A percentile compares a stretch with the other conserved stretches of the same genome.
Evolutionary conservation across 2,113 vertebrate genomes (phyloP).

Genomic region (Tychaedon coryphoeus): DNA sequence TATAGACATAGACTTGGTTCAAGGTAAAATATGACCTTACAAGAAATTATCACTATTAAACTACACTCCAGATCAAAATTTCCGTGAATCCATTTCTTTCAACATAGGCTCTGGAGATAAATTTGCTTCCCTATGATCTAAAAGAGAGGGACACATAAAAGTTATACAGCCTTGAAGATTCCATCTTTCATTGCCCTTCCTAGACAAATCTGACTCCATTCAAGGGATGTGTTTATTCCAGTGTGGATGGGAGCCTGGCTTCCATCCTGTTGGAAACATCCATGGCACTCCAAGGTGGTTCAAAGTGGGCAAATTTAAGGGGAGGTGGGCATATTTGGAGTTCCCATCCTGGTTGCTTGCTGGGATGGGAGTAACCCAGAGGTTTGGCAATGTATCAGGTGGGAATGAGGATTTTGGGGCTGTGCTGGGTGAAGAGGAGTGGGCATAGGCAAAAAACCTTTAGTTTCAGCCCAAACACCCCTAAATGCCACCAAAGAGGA

Average conservation of each 20-base stretch:
- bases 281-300: background rate
- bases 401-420: background rate
- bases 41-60: background rate
- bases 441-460: background rate
- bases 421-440: background rate
- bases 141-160: background rate
- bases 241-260: background rate
- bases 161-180: background rate
- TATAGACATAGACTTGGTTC: background rate
- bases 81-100: background rate
- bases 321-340: background rate
- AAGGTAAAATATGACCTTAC: background rate
- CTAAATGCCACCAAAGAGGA: background rate
- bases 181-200: background rate
- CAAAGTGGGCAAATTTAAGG: background rate
- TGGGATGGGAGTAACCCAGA: background rate
- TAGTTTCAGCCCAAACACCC: background rate
- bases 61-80: background rate
- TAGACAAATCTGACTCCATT: background rate
- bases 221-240: slow-evolving; percentile 48
- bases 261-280: slow-evolving; percentile 7
- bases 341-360: accelerated
- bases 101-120: background rate
- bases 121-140: background rate
- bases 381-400: background rate